Base-by-base conservation (phyloP, 2,113 vertebrate species). In the Mormyrus iriodes region DNA sequence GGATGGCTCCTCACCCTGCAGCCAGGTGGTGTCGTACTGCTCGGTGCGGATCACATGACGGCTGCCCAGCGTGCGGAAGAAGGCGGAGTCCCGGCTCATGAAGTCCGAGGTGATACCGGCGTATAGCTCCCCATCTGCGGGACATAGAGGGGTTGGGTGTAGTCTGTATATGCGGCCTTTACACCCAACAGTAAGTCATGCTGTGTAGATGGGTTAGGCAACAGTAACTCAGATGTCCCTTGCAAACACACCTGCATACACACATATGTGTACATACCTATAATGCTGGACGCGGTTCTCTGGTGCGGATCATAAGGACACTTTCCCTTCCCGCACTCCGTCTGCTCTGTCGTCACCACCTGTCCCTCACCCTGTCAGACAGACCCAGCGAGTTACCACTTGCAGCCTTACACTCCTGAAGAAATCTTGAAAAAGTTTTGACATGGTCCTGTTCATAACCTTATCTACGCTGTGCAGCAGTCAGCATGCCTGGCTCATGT, bases 81-180 rank as follows among this genome's bases (percentile, higher is more conserved):
- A 96, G 31, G 95, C 95, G 0, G 95, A 94, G 90, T 97, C 96
- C 52, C 96, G 93, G 88, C 95, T 96, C 95, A 97, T 95, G 90
- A 97, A 97, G 90, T 97, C 96, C 6, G 96, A 96, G 19, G 95
- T 95, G 90, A 96, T 96, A n/a, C 96, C 96, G 4, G 96, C 94
- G 58, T 96, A 97, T 53, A 97, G 93, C 90, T 96, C 95, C 86
- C 95, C 95, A 53, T 96, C 96, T 97, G 92, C 9, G 82, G 91
- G 24, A 85, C 31, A 49, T 6, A 51, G 27, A 53, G 85, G 49
- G 85, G 42, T 8, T 8, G 9, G 9, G n/a, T 27, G 6, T 86
- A 27, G 49, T 52, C 46, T 52, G 17, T 10, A 53, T 19, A 86
- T 12, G 27, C 2, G 12, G 4, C 83, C 1, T 17, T 48, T 52